These are phyloP conservation scores for Criorhina ranunculi DNA, from an alignment of 2,888 invertebrate species.

Conservation along the genomic window DNA sequence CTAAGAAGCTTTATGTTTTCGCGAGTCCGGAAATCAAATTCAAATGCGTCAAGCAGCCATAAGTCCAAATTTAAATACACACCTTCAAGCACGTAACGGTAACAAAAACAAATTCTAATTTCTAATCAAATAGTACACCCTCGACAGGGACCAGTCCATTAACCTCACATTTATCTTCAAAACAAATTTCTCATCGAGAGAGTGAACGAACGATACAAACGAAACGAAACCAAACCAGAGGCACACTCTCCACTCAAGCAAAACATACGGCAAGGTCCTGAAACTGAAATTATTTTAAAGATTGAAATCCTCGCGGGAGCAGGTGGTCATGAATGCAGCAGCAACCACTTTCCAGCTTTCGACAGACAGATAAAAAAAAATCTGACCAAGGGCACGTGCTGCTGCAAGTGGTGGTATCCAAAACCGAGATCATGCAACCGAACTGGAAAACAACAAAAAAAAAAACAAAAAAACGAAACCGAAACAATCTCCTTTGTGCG, in stretches of 20 bases:
- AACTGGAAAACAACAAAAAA: constrained; percentile 27
- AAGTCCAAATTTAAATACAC: too few species aligned
- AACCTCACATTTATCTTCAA: constrained; percentile 65
- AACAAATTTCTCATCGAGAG: constrained; percentile 33
- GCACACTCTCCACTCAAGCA: constrained; percentile 37
- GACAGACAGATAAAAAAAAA: constrained; percentile 51
- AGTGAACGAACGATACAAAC: constrained; percentile 48
- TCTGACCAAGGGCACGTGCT: constrained; percentile 76
- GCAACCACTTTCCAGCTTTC: constrained; percentile 73
- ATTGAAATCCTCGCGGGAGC: constrained; percentile 74
- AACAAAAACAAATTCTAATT: not conserved
- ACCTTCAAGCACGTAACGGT: too few species aligned
- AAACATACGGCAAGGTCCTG: constrained; percentile 73
- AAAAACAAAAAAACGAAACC: constrained; percentile 19
- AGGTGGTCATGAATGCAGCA: constrained; percentile 69
- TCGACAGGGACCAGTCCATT: constrained; percentile 55
- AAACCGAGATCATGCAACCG: constrained; percentile 63
- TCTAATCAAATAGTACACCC: constrained; percentile 44
- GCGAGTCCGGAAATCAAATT: too few species aligned
- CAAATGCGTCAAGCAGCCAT: too few species aligned
- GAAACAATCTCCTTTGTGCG: constrained; percentile 52
- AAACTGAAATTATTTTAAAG: constrained; percentile 76
- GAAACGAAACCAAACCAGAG: constrained; percentile 17
- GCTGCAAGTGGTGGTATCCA: constrained; percentile 61
- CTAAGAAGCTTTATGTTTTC: too few species aligned